These are phyloP conservation scores for Semaprochilodus insignis DNA, from an alignment of 2,797 vertebrate species.

Conservation along the genomic window DNA sequence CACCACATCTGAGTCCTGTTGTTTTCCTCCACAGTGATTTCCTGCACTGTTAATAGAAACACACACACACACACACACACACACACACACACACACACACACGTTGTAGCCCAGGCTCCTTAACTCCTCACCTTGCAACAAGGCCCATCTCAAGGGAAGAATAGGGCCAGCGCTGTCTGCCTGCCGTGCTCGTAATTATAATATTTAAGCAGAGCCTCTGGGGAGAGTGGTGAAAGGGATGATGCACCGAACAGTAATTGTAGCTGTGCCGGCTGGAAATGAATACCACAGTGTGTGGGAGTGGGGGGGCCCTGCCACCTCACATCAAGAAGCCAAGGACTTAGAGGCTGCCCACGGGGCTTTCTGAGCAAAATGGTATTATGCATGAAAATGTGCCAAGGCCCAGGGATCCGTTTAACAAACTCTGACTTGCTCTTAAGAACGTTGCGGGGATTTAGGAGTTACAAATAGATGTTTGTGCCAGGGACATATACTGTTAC, in stretches of 20 bases:
- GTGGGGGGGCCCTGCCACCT: slow-evolving; percentile 75
- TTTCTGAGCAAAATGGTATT: slow-evolving; percentile 72
- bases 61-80: slow-evolving; percentile 41
- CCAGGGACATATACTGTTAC: slow-evolving; percentile 67
- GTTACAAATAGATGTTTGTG: slow-evolving; percentile 61
- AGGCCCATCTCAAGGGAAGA: slow-evolving; percentile 38
- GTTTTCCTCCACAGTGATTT: slow-evolving; percentile 74
- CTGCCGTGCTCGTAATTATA: slow-evolving; percentile 75
- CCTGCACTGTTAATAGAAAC: slow-evolving; percentile 73
- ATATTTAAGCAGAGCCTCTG: slow-evolving; percentile 73
- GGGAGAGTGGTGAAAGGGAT: slow-evolving; percentile 73
- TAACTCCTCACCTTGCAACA: slow-evolving; percentile 50
- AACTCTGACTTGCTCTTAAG: slow-evolving; percentile 71
- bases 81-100: slow-evolving; percentile 39
- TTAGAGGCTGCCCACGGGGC: slow-evolving; percentile 73
- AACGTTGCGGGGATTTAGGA: slow-evolving; percentile 72
- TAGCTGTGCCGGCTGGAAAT: slow-evolving; percentile 72
- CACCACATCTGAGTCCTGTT: slow-evolving; percentile 78
- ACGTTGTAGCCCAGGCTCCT: slow-evolving; percentile 44
- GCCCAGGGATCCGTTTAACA: slow-evolving; percentile 53
- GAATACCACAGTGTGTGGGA: slow-evolving; percentile 75
- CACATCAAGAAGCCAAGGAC: slow-evolving; percentile 75
- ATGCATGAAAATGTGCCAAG: slow-evolving; percentile 66
- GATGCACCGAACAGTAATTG: slow-evolving; percentile 75
- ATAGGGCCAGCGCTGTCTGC: slow-evolving; percentile 65